phyloP scores from a whole-genome alignment of 1,140 invertebrate genomes.

The Hormaphis cornu region DNA sequence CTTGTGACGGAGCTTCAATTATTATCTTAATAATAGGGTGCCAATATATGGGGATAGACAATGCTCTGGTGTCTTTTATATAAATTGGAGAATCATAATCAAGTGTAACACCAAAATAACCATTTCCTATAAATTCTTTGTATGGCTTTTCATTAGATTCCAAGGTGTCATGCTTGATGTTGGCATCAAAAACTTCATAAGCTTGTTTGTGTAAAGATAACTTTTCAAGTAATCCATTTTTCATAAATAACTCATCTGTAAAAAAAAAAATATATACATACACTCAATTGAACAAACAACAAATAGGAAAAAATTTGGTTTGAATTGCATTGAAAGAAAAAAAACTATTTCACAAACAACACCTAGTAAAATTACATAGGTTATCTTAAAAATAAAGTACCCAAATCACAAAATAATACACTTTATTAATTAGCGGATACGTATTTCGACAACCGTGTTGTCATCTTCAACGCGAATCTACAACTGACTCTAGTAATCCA shows the following conservation, averaged over 20 bases:
- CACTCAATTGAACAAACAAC: no score
- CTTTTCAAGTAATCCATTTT: constrained; percentile 43
- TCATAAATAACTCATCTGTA: constrained; percentile 11
- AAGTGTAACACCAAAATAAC: constrained; percentile 57
- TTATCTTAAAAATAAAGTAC: no score
- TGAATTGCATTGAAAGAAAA: no score
- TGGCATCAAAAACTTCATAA: constrained; percentile 55
- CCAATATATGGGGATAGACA: constrained; percentile 61
- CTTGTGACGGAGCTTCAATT: constrained; percentile 45
- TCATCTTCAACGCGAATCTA: no score
- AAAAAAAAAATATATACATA: neutral
- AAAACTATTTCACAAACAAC: no score
- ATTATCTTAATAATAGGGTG: constrained; percentile 59
- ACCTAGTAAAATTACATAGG: no score
- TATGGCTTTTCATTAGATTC: constrained; percentile 50
- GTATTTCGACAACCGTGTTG: no score
- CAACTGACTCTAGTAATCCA: no score
- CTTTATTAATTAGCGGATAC: no score
- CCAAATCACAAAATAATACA: no score
- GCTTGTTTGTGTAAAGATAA: constrained; percentile 52
- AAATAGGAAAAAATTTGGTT: no score
- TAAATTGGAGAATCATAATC: constrained; percentile 55
- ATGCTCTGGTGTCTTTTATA: constrained; percentile 58
- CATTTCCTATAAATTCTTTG: constrained; percentile 62
- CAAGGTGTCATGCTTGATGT: constrained; percentile 52